A percentile compares a stretch with the other conserved stretches of the same genome.
These are phyloP conservation scores for Scolopax mira DNA, from an alignment of 2,113 vertebrate genomes.

Conservation along the genomic window DNA sequence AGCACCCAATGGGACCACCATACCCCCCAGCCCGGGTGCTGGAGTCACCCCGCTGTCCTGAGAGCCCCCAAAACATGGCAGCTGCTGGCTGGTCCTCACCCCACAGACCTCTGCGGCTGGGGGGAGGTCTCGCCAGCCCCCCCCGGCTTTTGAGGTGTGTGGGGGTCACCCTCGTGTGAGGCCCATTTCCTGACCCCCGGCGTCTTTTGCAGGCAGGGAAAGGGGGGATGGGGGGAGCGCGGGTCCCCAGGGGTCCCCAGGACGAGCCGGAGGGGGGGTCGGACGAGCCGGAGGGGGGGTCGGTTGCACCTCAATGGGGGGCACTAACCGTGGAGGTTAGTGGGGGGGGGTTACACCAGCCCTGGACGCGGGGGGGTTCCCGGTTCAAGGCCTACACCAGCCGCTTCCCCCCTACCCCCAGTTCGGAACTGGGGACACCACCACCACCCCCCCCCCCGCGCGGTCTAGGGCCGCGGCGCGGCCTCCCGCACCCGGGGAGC, in stretches of 20 bases:
- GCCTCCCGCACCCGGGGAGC: too few species aligned
- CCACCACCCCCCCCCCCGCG: too few species aligned
- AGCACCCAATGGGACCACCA: accelerated
- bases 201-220: not conserved
- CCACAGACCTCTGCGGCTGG: accelerated
- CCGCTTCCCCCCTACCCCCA: not conserved
- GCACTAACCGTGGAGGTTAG: not conserved
- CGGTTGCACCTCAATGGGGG: too few species aligned
- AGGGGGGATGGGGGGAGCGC: too few species aligned
- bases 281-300: not conserved
- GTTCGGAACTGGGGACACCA: too few species aligned
- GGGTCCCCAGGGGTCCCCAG: not conserved
- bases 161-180: accelerated
- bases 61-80: accelerated
- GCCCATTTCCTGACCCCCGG: not conserved
- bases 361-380: not conserved
- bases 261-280: too few species aligned
- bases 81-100: not conserved
- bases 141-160: accelerated
- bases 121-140: not conserved
- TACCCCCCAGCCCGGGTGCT: accelerated
- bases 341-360: not conserved
- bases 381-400: not conserved
- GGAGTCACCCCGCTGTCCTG: not conserved
- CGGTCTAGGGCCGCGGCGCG: too few species aligned